phyloP scores from a whole-genome alignment of 2,888 invertebrate genomes.

The Perizoma flavofasciatum region DNA sequence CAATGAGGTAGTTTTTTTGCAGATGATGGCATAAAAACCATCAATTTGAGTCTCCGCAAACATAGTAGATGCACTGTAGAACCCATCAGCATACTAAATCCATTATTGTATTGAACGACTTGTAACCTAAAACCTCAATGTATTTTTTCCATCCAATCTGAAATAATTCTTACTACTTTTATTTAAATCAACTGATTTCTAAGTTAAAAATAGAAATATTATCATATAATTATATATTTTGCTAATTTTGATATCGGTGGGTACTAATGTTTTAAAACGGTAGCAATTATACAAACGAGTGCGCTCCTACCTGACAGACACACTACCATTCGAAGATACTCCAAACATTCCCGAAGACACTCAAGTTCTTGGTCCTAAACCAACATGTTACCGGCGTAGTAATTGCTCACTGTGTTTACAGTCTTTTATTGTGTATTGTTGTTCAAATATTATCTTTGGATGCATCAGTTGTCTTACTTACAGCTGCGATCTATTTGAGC shows the following conservation, averaged over 20 bases:
- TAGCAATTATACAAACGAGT: constrained; percentile 16
- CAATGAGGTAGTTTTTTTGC: no score
- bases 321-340: constrained; percentile 54
- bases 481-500: constrained; percentile 68
- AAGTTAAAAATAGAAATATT: no score
- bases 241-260: not conserved
- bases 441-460: constrained; percentile 79
- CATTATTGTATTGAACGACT: no score
- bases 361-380: constrained; percentile 81
- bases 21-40: no score
- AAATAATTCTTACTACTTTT: no score
- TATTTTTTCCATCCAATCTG: no score
- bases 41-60: no score
- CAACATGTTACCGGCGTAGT: constrained; percentile 80
- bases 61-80: no score
- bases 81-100: no score
- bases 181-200: no score
- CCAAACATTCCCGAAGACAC: constrained; percentile 79
- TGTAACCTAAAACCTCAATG: no score
- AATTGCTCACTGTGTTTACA: constrained; percentile 81
- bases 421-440: constrained; percentile 81
- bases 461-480: constrained; percentile 77
- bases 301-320: constrained; percentile 22
- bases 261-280: constrained; percentile 9
- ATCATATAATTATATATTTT: not conserved